Evolutionary conservation across 2,797 vertebrate genomes (phyloP).

Genomic region (Numenius phaeopus): DNA sequence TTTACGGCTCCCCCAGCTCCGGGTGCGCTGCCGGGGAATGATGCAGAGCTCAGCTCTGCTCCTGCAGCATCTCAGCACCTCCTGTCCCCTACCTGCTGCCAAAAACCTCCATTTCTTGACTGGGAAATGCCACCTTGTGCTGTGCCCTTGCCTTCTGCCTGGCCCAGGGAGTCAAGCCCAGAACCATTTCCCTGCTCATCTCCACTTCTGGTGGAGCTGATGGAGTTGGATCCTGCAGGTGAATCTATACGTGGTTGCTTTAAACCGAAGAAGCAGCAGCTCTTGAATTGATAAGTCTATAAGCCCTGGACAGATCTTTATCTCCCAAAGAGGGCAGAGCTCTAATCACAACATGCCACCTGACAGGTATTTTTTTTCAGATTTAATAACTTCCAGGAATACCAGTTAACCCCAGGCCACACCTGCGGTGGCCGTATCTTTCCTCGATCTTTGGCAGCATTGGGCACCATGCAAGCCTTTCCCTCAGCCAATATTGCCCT

Average conservation of each 20-base stretch:
- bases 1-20: neutral
- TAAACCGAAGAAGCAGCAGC: neutral
- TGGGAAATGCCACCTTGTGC: neutral
- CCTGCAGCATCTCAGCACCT: neutral
- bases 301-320: neutral
- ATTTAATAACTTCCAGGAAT: neutral
- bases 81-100: neutral
- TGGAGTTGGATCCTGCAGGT: neutral
- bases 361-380: neutral
- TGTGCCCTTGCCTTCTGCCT: neutral
- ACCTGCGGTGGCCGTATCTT: neutral
- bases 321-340: neutral
- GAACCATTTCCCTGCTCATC: neutral
- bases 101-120: accelerated
- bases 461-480: neutral
- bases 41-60: neutral
- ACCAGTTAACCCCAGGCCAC: neutral
- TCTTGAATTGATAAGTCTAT: neutral
- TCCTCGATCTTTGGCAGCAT: neutral
- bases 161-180: neutral
- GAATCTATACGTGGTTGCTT: accelerated
- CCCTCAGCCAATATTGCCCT: neutral
- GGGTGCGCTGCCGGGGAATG: neutral
- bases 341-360: neutral
- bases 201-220: neutral